Conservation (phyloP, 64 coral and sea anemone genomes). For the Dendronephthya gigantea region DNA sequence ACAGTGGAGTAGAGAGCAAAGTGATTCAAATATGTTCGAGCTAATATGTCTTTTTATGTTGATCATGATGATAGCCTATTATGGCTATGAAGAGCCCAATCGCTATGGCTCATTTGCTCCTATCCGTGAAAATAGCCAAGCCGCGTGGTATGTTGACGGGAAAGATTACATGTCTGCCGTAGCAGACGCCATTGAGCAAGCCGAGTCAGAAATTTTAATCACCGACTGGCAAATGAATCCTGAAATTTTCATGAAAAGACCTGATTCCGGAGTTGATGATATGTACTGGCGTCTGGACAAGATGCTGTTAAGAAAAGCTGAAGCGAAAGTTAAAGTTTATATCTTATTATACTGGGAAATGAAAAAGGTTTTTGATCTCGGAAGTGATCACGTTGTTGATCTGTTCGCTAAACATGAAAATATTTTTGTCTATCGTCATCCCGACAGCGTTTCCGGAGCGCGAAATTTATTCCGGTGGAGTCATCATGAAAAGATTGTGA, state of each 20-base stretch:
- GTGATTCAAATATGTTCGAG: too few relatives aligned
- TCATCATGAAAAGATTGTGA: background rate
- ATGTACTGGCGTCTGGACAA: background rate
- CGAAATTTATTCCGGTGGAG: constrained; percentile 28
- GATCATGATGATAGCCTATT: too few relatives aligned
- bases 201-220: constrained; percentile 23
- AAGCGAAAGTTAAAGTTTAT: constrained; percentile 21
- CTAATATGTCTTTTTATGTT: too few relatives aligned
- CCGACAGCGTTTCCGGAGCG: background rate
- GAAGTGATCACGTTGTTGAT: constrained; percentile 25
- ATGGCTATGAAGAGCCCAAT: background rate
- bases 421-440: constrained; percentile 34
- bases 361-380: constrained; percentile 23
- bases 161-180: constrained; percentile 47
- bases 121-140: background rate
- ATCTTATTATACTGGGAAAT: constrained; percentile 45
- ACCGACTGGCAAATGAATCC: constrained; percentile 50
- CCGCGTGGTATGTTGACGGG: constrained; percentile 46
- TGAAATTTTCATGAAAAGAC: background rate
- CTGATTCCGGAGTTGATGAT: constrained; percentile 34
- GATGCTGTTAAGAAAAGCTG: constrained; percentile 36
- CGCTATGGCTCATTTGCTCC: constrained; percentile 43
- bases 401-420: constrained; percentile 23
- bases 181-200: constrained; percentile 32
- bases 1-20: too few relatives aligned